A percentile compares a stretch with the other conserved stretches of the same genome.
Conservation (phyloP, 1,140 invertebrate species). For the Agrilus planipennis region DNA sequence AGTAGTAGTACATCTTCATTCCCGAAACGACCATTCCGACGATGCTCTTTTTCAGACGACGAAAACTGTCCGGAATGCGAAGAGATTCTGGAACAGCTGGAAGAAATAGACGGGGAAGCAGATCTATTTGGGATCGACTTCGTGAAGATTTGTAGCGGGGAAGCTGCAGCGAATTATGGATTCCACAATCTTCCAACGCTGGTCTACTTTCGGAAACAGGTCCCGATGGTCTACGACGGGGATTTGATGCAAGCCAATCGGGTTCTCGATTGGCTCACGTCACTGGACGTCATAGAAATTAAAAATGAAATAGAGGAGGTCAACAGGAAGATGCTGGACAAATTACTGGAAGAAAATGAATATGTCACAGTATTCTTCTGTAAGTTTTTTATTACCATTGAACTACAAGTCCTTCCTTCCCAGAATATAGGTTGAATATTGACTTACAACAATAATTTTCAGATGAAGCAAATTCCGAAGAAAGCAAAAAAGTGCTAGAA, state of each 20-base stretch:
- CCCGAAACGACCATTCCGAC: not conserved
- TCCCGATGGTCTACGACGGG: slow-evolving; percentile 82
- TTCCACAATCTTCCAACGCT: slow-evolving; percentile 74
- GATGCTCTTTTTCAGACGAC: slow-evolving; percentile 50
- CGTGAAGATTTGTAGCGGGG: slow-evolving; percentile 79
- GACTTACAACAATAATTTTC: slow-evolving; percentile 5
- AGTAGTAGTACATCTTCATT: slow-evolving; percentile 42
- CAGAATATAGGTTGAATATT: not conserved
- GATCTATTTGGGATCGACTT: slow-evolving; percentile 90
- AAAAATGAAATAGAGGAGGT: slow-evolving; percentile 96
- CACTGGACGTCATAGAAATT: slow-evolving; percentile 89
- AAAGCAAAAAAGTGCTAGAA: slow-evolving; percentile 66
- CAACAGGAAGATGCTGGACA: slow-evolving; percentile 89
- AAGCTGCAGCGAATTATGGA: slow-evolving; percentile 70
- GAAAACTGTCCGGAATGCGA: slow-evolving; percentile 84
- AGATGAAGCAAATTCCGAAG: slow-evolving; percentile 69
- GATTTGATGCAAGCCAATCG: slow-evolving; percentile 77
- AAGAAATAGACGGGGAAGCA: slow-evolving; percentile 88
- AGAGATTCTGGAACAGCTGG: slow-evolving; percentile 74
- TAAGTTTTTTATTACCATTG: slow-evolving; percentile 41
- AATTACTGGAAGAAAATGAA: slow-evolving; percentile 86
- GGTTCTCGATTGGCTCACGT: slow-evolving; percentile 80
- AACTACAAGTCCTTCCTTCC: slow-evolving; percentile 5
- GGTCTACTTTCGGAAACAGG: slow-evolving; percentile 81
- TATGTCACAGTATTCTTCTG: slow-evolving; percentile 92